A percentile compares a stretch with the other conserved stretches of the same genome.
Evolutionary conservation across 2,113 vertebrate genomes (phyloP).

Genomic region (Gambusia affinis): DNA sequence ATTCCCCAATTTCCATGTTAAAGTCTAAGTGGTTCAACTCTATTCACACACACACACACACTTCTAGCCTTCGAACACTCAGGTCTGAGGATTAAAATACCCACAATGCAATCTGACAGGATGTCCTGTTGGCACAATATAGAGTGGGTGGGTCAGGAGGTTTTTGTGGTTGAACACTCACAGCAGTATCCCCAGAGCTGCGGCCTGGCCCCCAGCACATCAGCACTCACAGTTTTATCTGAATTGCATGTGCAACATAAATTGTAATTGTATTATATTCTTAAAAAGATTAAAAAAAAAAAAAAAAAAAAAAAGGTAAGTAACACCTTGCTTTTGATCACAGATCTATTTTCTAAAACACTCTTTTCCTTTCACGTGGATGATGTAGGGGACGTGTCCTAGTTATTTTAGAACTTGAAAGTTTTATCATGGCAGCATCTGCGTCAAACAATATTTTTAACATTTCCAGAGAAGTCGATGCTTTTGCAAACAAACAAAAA

Average conservation of each 20-base stretch:
- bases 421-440: neutral
- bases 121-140: slow-evolving; percentile 72
- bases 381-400: neutral
- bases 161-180: slow-evolving; percentile 70
- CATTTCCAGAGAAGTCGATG: neutral
- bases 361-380: neutral
- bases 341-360: neutral
- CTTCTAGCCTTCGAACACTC: slow-evolving; percentile 41
- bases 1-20: neutral
- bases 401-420: slow-evolving; percentile 10
- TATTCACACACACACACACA: slow-evolving; percentile 28
- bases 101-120: slow-evolving; percentile 73
- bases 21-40: neutral
- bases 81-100: slow-evolving; percentile 61
- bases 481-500: neutral
- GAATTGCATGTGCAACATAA: neutral
- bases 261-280: neutral
- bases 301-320: neutral
- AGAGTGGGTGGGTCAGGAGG: slow-evolving; percentile 53
- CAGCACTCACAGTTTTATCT: slow-evolving; percentile 1
- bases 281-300: neutral
- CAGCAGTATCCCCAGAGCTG: slow-evolving; percentile 34
- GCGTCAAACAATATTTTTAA: neutral
- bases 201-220: slow-evolving; percentile 19
- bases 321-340: neutral